Percentiles rank a stretch among this genome's conserved stretches.
Evolutionary conservation across 2,113 vertebrate genomes (phyloP).

Genomic region (Oncorhynchus kisutch): DNA sequence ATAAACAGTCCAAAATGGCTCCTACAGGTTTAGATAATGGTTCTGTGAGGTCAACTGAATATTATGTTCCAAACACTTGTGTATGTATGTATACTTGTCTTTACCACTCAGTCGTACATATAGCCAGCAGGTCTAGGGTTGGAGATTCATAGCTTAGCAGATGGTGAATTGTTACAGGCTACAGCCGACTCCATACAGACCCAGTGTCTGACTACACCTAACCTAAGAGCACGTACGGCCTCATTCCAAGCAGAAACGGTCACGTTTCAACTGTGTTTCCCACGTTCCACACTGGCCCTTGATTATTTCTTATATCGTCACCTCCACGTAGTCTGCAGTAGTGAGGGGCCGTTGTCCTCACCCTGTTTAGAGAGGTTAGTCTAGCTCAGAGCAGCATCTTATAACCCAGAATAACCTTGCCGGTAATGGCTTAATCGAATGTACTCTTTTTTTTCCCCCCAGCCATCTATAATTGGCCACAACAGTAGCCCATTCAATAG

Average conservation of each 20-base stretch:
- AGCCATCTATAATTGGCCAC: not conserved
- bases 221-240: too few species aligned
- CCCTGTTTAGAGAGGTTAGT: not conserved
- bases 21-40: too few species aligned
- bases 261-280: not conserved
- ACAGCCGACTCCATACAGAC: too few species aligned
- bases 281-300: not conserved
- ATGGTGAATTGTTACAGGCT: too few species aligned
- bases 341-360: not conserved
- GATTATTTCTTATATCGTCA: not conserved
- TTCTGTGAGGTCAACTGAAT: too few species aligned
- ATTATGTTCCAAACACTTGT: too few species aligned
- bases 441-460: constrained; percentile 11
- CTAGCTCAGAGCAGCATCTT: not conserved
- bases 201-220: too few species aligned
- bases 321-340: not conserved
- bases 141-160: not conserved
- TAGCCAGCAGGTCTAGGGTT: not conserved
- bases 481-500: not conserved
- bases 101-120: not conserved
- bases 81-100: not conserved
- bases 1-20: too few species aligned
- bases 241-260: too few species aligned
- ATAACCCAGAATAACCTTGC: constrained; percentile 35
- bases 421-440: constrained; percentile 48